Percentiles rank a stretch among this genome's conserved stretches.
These are phyloP conservation scores for Chondrosia reniformis DNA, from an alignment of 37 sponge, comb jelly and placozoan genomes.

Conservation along the genomic window DNA sequence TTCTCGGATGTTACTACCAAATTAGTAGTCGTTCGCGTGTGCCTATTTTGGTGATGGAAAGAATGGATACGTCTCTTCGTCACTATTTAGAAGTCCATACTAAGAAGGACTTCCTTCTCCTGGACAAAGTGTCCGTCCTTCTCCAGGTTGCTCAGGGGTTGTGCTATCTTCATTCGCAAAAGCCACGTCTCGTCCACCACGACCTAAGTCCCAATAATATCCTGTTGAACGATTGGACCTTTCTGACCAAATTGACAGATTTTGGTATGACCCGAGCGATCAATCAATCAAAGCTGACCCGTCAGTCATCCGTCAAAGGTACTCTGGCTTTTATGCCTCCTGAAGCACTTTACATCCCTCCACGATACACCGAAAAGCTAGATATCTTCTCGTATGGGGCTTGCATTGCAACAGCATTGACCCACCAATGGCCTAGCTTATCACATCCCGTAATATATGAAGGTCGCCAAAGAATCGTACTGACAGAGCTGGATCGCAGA, in stretches of 20 bases:
- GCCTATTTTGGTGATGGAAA: no score
- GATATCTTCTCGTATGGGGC: not conserved
- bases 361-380: not conserved
- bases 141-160: no score
- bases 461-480: not conserved
- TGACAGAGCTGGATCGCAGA: not conserved
- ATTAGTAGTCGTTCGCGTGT: no score
- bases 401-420: not conserved
- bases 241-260: not conserved
- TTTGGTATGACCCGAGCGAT: no score
- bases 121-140: no score
- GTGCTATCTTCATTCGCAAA: no score
- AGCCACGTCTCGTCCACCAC: not conserved
- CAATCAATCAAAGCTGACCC: not conserved
- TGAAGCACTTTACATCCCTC: not conserved
- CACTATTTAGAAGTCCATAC: no score
- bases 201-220: no score
- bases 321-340: not conserved
- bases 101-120: no score
- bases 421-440: not conserved
- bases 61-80: no score
- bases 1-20: no score
- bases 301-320: not conserved
- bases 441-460: not conserved
- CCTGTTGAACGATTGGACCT: not conserved